These are phyloP conservation scores for Drosophila nr. fundita DNA, from an alignment of 2,888 invertebrate genomes.

Conservation along the genomic window DNA sequence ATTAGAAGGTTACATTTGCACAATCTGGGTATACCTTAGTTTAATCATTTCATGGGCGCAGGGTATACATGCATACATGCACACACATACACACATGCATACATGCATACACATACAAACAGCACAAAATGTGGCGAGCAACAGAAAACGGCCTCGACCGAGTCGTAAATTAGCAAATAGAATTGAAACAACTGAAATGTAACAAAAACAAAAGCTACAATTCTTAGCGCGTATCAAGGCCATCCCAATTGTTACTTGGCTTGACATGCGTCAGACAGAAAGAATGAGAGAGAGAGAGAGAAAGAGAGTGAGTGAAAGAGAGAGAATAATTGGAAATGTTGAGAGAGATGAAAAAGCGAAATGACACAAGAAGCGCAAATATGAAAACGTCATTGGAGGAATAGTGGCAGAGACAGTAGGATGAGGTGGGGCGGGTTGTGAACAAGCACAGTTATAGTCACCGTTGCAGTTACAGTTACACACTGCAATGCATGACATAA, in stretches of 20 bases:
- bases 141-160: slow-evolving; percentile 26
- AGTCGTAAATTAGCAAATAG: slow-evolving; percentile 66
- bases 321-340: not conserved
- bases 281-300: not conserved
- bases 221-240: slow-evolving; percentile 64
- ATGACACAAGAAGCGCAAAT: slow-evolving; percentile 1
- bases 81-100: not conserved
- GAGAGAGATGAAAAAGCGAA: not conserved
- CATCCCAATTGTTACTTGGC: slow-evolving; percentile 55
- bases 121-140: slow-evolving; percentile 4
- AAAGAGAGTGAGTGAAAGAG: not conserved
- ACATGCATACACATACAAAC: not conserved
- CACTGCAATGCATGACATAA: slow-evolving; percentile 1
- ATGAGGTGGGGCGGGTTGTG: not conserved
- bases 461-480: not conserved
- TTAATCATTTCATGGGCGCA: slow-evolving; percentile 9
- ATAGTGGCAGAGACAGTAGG: not conserved
- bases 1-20: not conserved
- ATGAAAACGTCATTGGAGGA: slow-evolving; percentile 3
- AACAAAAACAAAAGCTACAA: slow-evolving; percentile 47
- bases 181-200: slow-evolving; percentile 46
- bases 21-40: not conserved
- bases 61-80: not conserved
- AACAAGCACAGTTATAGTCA: not conserved
- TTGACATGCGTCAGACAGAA: slow-evolving; percentile 9